Conservation (phyloP, 2,797 vertebrate species). For the Mormyrops boulengeri region DNA sequence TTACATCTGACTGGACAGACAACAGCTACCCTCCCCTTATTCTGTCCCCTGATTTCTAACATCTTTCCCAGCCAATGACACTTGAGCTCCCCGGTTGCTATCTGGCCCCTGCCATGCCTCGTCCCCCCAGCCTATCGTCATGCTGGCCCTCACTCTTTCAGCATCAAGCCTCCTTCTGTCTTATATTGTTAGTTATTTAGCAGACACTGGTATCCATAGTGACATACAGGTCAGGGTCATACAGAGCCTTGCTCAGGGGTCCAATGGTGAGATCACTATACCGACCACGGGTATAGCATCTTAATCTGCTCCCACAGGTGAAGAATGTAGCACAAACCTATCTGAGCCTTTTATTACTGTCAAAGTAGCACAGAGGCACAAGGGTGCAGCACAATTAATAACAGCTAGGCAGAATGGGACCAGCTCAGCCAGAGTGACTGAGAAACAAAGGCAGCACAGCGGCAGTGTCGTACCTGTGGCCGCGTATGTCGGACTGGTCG, state of each 20-base stretch:
- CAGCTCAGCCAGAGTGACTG: not conserved
- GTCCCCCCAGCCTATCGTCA: not conserved
- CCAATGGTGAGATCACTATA: not conserved
- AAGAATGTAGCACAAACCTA: not conserved
- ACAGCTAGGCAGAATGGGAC: not conserved
- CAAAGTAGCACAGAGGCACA: not conserved
- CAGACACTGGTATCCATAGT: not conserved
- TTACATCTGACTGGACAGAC: not conserved
- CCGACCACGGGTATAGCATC: not conserved
- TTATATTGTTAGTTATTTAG: not conserved
- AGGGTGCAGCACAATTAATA: not conserved
- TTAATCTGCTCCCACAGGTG: not conserved
- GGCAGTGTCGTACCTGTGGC: conserved; percentile 74
- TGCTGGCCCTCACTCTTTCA: not conserved
- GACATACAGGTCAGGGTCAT: not conserved
- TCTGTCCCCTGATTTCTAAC: not conserved
- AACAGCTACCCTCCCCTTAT: not conserved
- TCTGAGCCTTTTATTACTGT: not conserved
- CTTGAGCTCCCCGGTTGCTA: not conserved
- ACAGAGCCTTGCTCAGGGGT: not conserved
- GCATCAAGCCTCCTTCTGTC: not conserved
- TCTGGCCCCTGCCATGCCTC: not conserved
- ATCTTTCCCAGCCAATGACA: not conserved
- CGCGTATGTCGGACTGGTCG: conserved; percentile 94
- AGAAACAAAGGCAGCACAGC: not conserved